phyloP scores from a whole-genome alignment of 2,888 invertebrate genomes.

The Drosophila subsilvestris region DNA sequence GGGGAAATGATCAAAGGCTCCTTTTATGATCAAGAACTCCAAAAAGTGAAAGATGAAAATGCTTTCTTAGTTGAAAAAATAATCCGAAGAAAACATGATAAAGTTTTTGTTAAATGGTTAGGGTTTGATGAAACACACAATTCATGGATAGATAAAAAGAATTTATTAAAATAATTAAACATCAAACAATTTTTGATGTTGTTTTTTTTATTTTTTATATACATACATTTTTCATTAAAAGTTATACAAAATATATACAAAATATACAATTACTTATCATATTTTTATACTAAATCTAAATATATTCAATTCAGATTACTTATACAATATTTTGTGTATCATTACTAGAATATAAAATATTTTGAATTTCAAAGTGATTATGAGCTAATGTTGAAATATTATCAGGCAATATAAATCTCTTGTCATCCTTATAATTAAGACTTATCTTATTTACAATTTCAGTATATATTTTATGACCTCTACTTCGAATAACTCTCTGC shows the following conservation, averaged over 20 bases:
- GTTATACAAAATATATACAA: neutral
- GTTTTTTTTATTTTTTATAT: neutral
- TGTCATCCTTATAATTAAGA: conserved; percentile 3
- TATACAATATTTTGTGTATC: neutral
- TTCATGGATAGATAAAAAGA: conserved; percentile 5
- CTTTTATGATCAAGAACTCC: too few relatives aligned
- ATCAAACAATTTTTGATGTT: neutral
- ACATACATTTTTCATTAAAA: neutral
- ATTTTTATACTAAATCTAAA: too few relatives aligned
- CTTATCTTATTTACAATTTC: neutral
- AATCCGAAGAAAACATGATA: too few relatives aligned
- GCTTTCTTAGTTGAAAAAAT: too few relatives aligned
- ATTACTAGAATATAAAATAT: neutral
- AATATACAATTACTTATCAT: too few relatives aligned
- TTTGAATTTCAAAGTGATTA: neutral
- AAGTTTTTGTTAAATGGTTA: too few relatives aligned
- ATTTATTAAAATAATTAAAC: neutral
- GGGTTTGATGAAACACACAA: neutral
- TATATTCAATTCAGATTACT: too few relatives aligned
- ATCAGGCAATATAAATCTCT: neutral
- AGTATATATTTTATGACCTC: neutral
- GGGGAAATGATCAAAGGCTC: too few relatives aligned
- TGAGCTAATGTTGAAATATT: conserved; percentile 1
- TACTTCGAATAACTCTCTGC: neutral
- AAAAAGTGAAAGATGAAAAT: too few relatives aligned